phyloP scores from a whole-genome alignment of 30 jellyfish, hydroid and myxozoan species.

The Chrysaora quinquecirrha region DNA sequence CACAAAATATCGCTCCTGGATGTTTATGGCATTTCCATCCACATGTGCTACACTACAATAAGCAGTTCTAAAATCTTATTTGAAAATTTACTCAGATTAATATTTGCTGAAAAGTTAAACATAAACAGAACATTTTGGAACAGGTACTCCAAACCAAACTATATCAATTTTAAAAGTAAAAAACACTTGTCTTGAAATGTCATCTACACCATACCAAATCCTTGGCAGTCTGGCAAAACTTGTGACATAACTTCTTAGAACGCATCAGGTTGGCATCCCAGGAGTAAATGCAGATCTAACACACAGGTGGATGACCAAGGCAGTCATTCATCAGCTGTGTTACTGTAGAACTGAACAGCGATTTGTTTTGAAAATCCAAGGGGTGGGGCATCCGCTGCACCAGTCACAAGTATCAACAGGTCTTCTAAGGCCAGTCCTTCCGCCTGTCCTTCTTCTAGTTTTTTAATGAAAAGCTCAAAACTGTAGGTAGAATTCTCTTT shows the following conservation, averaged over 20 bases:
- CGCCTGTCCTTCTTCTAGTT: slow-evolving; percentile 35
- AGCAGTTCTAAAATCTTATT: background rate
- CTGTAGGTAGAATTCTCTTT: slow-evolving; percentile 25
- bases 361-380: slow-evolving; percentile 33
- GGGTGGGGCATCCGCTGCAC: slow-evolving; percentile 43
- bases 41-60: background rate
- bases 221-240: slow-evolving; percentile 18
- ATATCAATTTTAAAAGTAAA: background rate
- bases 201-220: slow-evolving; percentile 16
- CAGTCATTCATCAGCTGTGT: slow-evolving; percentile 22
- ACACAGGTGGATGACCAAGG: slow-evolving; percentile 49
- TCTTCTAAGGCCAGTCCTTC: slow-evolving; percentile 27
- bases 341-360: slow-evolving; percentile 32
- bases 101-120: slow-evolving; percentile 1
- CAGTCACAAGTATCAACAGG: slow-evolving; percentile 30
- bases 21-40: slow-evolving; percentile 1
- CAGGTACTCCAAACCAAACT: slow-evolving; percentile 9
- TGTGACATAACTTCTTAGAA: slow-evolving; percentile 16
- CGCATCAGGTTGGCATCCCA: slow-evolving; percentile 33
- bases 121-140: slow-evolving; percentile 9
- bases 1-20: background rate
- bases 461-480: slow-evolving; percentile 38
- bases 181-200: slow-evolving; percentile 5
- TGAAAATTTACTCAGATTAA: background rate
- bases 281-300: slow-evolving; percentile 36